Conservation (phyloP, 2,888 invertebrate genomes). For the Ormia ochracea region DNA sequence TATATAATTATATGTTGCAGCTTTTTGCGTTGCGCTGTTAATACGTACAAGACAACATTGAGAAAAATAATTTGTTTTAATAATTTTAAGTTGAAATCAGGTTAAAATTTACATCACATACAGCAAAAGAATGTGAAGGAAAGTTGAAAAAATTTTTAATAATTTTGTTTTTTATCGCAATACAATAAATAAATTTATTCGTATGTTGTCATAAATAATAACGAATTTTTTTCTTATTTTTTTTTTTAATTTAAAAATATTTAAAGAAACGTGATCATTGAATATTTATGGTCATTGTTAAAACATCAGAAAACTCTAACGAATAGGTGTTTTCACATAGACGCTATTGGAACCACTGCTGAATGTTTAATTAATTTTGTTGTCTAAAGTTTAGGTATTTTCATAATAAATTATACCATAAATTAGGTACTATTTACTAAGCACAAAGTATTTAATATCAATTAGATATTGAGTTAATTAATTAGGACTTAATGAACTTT, state of each 20-base stretch:
- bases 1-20: constrained; percentile 40
- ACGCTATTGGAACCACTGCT: background rate
- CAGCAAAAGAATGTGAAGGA: constrained; percentile 50
- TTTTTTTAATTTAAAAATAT: background rate
- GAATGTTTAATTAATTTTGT: constrained; percentile 37
- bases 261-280: constrained; percentile 38
- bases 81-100: constrained; percentile 10
- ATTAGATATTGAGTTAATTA: no score
- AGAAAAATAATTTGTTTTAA: constrained; percentile 22
- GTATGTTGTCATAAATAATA: constrained; percentile 27
- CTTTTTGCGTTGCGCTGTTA: background rate
- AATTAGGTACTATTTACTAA: no score
- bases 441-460: no score
- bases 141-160: constrained; percentile 21
- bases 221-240: background rate
- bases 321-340: background rate
- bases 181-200: constrained; percentile 20
- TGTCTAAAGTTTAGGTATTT: no score
- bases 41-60: constrained; percentile 28
- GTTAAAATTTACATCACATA: constrained; percentile 54
- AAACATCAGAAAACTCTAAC: background rate
- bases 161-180: background rate
- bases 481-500: no score
- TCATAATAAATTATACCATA: no score
- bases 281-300: constrained; percentile 36